Base-by-base conservation (phyloP, 2,888 invertebrate genomes). In the Rhaphigaster nebulosa region DNA sequence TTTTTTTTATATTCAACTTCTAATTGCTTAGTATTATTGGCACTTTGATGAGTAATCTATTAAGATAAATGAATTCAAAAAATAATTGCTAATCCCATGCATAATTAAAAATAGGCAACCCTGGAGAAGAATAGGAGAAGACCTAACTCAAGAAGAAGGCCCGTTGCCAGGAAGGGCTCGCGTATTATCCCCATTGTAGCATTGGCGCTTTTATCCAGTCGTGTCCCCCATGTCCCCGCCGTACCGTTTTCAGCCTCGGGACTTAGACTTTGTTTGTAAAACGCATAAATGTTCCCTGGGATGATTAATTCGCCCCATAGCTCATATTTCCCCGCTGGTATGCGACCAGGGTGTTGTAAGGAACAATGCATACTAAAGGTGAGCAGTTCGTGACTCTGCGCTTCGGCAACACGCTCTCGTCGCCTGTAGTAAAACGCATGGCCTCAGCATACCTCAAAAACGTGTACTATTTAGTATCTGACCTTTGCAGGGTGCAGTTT, bases 331-430 rank as follows among this genome's bases (percentile, higher is more conserved):
- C 45, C n/a, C 13, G 26, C 23, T 20, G 84, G 84, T 84, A 45
- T 84, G 84, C n/a, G 84, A 45, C 84, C 45, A 80, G 18, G 41
- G 45, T 45, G 84, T 45, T 84, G 84, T 84, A 84, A 84, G 84
- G 84, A 84, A 84, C 84, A 84, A 84, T 84, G 84, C 84, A n/a
- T n/a, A 84, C 84, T 84, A 84, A 84, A 84, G 45, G 84, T 84
- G 84, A 84, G 12, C 84, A 5, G n/a, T 45, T 84, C 84, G 84
- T 84, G 84, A 84, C 84, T 84, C 26, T 50, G 45, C 45, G 84
- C 80, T 80, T 80, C 80, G 38, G 80, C 41, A 80, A 80, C 80
- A 80, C 41, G 76, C 45, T 45, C 38, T 45, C 84, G 84, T 84
- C 84, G 45, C n/a, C 45, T 45, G 84, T n/a, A 84, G 84, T 84